Percentiles rank a stretch among this genome's conserved stretches.
Conservation (phyloP, 2,888 invertebrate species). For the Sturmia bella region DNA sequence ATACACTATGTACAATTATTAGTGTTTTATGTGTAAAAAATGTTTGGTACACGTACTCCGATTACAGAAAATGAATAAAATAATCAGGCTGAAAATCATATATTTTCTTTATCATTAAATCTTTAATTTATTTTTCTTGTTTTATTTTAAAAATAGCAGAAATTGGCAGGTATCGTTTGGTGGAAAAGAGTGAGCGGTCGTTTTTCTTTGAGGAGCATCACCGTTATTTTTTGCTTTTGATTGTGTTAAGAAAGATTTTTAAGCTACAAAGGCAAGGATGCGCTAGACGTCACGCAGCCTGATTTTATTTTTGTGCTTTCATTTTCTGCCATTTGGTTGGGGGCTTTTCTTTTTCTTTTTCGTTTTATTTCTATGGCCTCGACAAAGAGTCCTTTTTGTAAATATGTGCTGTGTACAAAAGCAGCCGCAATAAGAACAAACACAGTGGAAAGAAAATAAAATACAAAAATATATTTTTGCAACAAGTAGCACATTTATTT, state of each 20-base stretch:
- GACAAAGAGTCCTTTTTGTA: conserved; percentile 42
- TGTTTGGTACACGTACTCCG: too few relatives aligned
- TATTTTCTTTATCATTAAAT: too few relatives aligned
- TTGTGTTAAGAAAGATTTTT: conserved; percentile 3
- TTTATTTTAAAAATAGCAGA: too few relatives aligned
- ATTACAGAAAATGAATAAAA: too few relatives aligned
- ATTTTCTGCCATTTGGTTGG: background rate
- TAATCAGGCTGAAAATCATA: too few relatives aligned
- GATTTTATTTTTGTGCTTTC: conserved; percentile 26
- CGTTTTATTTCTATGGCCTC: conserved; percentile 42
- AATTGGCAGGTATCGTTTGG: background rate
- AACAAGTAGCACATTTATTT: conserved; percentile 64
- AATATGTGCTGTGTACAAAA: conserved; percentile 15
- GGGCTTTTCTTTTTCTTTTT: background rate
- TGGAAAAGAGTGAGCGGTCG: background rate
- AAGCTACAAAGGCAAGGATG: conserved; percentile 54
- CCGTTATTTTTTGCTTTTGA: background rate
- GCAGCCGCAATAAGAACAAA: conserved; percentile 17
- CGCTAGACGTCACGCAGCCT: conserved; percentile 64
- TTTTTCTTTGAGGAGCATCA: background rate
- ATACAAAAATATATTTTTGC: conserved; percentile 35
- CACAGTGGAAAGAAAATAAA: background rate
- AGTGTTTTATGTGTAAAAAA: too few relatives aligned
- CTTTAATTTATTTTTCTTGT: too few relatives aligned
- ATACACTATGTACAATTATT: too few relatives aligned